These are phyloP conservation scores for Rhamnusium bicolor DNA, from an alignment of 2,888 invertebrate genomes.

Conservation along the genomic window DNA sequence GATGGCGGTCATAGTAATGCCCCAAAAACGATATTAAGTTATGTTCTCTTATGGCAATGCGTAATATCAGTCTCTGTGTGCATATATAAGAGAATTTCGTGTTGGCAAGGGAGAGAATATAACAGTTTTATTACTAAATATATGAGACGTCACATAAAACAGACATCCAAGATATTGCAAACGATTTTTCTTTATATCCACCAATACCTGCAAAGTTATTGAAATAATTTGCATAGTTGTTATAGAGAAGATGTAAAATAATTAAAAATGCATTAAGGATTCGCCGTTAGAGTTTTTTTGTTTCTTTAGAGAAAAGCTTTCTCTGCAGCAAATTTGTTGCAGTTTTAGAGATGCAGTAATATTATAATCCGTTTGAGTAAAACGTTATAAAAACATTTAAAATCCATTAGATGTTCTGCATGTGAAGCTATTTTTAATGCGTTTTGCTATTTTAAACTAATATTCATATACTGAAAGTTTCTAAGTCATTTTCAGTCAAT, in stretches of 20 bases:
- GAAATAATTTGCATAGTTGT: not conserved
- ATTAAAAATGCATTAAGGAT: not conserved
- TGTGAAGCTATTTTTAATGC: no score
- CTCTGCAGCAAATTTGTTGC: not conserved
- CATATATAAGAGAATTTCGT: not conserved
- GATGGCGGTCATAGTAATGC: constrained; percentile 34
- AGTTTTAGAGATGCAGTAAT: not conserved
- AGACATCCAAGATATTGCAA: constrained; percentile 4
- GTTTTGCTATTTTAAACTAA: no score
- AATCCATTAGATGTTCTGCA: not conserved
- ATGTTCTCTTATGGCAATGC: constrained; percentile 41
- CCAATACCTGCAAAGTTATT: not conserved
- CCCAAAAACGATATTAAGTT: constrained; percentile 48
- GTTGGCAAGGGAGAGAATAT: constrained; percentile 16
- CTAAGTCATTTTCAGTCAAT: no score
- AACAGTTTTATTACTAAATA: constrained; percentile 25
- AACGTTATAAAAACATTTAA: not conserved
- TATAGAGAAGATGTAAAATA: not conserved
- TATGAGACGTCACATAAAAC: constrained; percentile 16
- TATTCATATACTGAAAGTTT: no score
- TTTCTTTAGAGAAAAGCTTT: not conserved
- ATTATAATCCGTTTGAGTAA: not conserved
- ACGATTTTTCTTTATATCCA: constrained; percentile 14
- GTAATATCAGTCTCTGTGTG: constrained; percentile 36
- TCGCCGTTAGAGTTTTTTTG: not conserved